Evolutionary conservation across 2,888 invertebrate genomes (phyloP).

Genomic region (Pristionchus arcanus): DNA sequence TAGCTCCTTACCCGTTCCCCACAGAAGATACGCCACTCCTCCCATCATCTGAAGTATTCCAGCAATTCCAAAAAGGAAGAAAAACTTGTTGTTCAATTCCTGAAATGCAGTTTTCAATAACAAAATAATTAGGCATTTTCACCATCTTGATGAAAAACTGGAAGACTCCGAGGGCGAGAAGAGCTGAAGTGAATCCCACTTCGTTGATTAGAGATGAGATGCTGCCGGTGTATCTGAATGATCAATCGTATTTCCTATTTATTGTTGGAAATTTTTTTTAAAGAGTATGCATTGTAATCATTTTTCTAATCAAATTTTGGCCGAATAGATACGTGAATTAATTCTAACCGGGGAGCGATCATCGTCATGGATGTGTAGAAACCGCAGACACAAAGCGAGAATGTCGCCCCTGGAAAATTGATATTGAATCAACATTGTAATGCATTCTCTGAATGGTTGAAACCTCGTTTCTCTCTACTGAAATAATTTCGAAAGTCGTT

Average conservation of each 20-base stretch:
- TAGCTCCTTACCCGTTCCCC: conserved; percentile 40
- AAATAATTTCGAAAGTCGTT: no score
- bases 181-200: conserved; percentile 1
- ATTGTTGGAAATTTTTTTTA: no score
- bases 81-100: background rate
- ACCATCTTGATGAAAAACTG: background rate
- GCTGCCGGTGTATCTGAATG: conserved; percentile 37
- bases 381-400: conserved; percentile 37
- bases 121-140: background rate
- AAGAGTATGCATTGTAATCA: no score
- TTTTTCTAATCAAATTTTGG: no score
- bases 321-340: background rate
- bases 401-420: conserved; percentile 10
- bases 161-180: background rate
- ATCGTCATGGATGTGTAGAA: conserved; percentile 52
- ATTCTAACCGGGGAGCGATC: conserved; percentile 39
- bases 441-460: no score
- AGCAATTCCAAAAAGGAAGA: conserved; percentile 24
- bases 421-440: no score
- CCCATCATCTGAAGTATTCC: conserved; percentile 29
- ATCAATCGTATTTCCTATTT: no score
- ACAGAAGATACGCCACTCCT: conserved; percentile 8
- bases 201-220: background rate
- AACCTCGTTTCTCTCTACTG: no score
- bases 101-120: background rate